Conservation (phyloP, 2,888 invertebrate genomes). For the Diloba caeruleocephala region DNA sequence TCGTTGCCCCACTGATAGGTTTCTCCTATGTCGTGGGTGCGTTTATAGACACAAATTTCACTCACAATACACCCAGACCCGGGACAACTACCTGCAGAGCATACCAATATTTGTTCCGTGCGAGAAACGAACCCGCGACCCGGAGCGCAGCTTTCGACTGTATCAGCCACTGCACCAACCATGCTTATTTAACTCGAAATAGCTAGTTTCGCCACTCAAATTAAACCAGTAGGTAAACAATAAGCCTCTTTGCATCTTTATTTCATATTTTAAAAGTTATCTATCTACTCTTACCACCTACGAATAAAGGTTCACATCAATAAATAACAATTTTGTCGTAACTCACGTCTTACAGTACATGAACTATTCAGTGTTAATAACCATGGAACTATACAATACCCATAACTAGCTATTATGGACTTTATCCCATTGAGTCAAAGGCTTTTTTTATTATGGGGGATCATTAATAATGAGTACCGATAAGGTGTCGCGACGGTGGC, state of each 20-base stretch:
- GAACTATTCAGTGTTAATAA: conserved; percentile 30
- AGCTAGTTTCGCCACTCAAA: neutral
- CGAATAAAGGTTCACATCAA: conserved; percentile 22
- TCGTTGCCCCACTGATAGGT: no score
- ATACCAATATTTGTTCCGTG: no score
- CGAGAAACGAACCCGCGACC: no score
- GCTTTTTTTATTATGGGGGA: conserved; percentile 15
- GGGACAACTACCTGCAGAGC: no score
- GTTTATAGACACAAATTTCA: no score
- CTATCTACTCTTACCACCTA: conserved; percentile 14
- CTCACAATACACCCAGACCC: no score
- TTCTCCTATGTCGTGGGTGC: no score
- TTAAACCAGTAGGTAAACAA: conserved; percentile 7
- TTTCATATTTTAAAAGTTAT: no score
- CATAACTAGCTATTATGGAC: conserved; percentile 15
- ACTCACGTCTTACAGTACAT: conserved; percentile 31
- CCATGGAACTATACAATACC: conserved; percentile 5
- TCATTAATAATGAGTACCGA: conserved; percentile 52
- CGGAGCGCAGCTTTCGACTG: no score
- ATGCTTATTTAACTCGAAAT: no score
- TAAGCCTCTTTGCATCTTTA: no score
- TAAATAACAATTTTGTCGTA: conserved; percentile 41
- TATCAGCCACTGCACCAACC: no score
- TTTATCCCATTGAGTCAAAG: conserved; percentile 15
- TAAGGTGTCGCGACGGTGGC: conserved; percentile 42